Evolutionary conservation across 1,140 invertebrate species (phyloP), one percentile per base, ranked within the genome.

Genomic region (Phocides pigmalion): DNA sequence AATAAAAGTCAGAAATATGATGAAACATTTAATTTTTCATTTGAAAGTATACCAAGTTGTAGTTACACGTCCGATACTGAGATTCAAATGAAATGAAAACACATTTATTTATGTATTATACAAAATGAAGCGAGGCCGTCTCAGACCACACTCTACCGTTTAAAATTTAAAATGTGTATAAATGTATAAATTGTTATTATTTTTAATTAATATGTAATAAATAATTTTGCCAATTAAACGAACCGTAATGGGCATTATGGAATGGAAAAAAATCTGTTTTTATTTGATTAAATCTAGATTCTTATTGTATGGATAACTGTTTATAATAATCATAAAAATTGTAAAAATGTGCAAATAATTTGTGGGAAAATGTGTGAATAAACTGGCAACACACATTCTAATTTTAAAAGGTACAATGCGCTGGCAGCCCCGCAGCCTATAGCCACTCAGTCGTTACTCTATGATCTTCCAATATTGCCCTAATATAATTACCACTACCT

Each of bases 21-120:
- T 91, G 87, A 89, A 87, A 89, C 87, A 90, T 91, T 91, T 91
- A 90, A 81, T 91, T 89, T 77, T 89, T 82, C 86, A 89, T 89
- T 90, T 89, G 86, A 89, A 89, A 89, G 82, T 87, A 89, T 91
- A 84, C 84, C 85, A 89, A 86, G 82, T 84, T 87, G 82, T 85
- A 84, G 75, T 89, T 87, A 89, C 80, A 87, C 80, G 78, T 84
- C 70, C 79, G 81, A 85, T 87, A 84, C 77, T 87, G 89, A 91
- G 87, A 91, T 91, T 91, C 89, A 89, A 89, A 90, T 87, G 87
- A 89, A 89, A 89, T 73, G 72, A 76, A 79, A 87, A 87, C 71
- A 79, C 81, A 87, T 77, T 82, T 74, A n/a, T n/a, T n/a, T n/a
- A n/a, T n/a, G 78, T 87, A 86, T 81, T 81, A 81, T 87, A 90